Evolutionary conservation across 2,113 vertebrate species (phyloP), one percentile per base, ranked within the genome.

Genomic region (Thymallus thymallus): DNA sequence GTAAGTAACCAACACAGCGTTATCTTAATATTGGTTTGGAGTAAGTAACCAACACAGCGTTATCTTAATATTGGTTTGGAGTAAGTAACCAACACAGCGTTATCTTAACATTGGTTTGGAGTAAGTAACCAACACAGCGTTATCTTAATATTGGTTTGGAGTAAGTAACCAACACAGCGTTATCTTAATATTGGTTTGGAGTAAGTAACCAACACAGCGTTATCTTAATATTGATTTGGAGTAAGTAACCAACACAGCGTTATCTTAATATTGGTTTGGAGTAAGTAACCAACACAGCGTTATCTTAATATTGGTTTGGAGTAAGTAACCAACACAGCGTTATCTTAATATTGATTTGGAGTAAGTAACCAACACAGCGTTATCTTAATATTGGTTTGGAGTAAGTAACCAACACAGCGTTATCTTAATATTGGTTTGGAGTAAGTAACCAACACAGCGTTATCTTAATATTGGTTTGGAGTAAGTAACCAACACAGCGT

Each of bases 81-180:
- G 24, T 69, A 22, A 71, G 74, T 78, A 83, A 26, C 26, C 1
- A 67, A 76, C 66, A 80, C 2, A 24, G 7, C 41, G 32, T 74
- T 68, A 82, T 81, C 66, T 71, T n/a, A 75, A 78, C 76, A 82
- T 55, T 67, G 69, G 76, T 79, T 79, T 82, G 41, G 74, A 76
- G 24, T 69, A 22, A 71, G 74, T 78, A 83, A 26, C 26, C 1
- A 67, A 76, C 66, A 80, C 2, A 24, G 7, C 41, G 32, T 74
- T 68, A 82, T 81, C 66, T 71, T n/a, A 75, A 78, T 75, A 82
- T 55, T 67, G 69, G 76, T 79, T 79, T 82, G 41, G 74, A 76
- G 24, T 69, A 22, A 71, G 74, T 78, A 83, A 26, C 26, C 1
- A 67, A 76, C 66, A 80, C 2, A 24, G 7, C 41, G 32, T 74